Conservation (phyloP, 2,888 invertebrate genomes). For the Harmothoe impar region DNA sequence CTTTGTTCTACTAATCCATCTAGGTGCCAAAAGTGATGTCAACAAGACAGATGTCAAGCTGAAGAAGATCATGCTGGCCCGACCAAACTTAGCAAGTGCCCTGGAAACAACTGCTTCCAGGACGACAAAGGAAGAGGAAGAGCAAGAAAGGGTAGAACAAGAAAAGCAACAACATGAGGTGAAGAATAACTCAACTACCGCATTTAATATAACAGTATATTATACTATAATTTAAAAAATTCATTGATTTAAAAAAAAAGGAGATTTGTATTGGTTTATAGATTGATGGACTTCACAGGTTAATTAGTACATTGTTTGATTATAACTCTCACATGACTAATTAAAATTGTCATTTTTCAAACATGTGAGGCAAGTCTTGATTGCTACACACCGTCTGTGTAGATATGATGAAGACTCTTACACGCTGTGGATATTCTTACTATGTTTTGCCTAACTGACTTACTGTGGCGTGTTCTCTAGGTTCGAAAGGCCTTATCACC, state of each 20-base stretch:
- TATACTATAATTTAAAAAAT: background rate
- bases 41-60: constrained; percentile 71
- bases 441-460: too few relatives aligned
- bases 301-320: too few relatives aligned
- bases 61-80: constrained; percentile 77
- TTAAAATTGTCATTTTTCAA: too few relatives aligned
- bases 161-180: background rate
- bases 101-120: constrained; percentile 62
- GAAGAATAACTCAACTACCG: background rate
- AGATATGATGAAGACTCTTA: too few relatives aligned
- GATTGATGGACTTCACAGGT: too few relatives aligned
- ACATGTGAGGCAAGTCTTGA: too few relatives aligned
- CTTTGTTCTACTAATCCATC: background rate
- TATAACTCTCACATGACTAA: too few relatives aligned
- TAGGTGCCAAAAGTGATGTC: constrained; percentile 59
- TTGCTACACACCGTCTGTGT: too few relatives aligned
- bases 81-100: constrained; percentile 74
- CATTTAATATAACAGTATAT: background rate
- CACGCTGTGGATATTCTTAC: too few relatives aligned
- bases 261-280: too few relatives aligned
- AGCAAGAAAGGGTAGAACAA: constrained; percentile 26
- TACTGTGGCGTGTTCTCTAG: background rate
- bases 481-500: constrained; percentile 11
- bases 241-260: too few relatives aligned
- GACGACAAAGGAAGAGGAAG: constrained; percentile 5